A percentile compares a stretch with the other conserved stretches of the same genome.
Conservation (phyloP, 2,888 invertebrate genomes). For the Apotomis capreana region DNA sequence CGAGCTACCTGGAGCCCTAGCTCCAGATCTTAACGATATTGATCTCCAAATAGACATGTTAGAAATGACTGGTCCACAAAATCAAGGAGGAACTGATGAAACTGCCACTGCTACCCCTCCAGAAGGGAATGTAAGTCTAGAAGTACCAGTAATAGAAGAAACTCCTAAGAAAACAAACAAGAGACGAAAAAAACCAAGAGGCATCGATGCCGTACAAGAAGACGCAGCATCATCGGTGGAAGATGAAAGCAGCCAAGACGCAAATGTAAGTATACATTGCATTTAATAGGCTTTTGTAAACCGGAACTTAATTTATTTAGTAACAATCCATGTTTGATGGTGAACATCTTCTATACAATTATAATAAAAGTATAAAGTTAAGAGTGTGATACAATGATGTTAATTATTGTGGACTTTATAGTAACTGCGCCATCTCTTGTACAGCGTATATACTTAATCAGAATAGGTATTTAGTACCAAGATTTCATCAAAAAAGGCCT, state of each 20-base stretch:
- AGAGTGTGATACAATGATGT: too few relatives aligned
- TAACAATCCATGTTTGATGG: too few relatives aligned
- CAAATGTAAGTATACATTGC: constrained; percentile 20
- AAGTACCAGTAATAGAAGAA: not conserved
- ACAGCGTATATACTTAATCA: too few relatives aligned
- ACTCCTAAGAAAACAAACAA: constrained; percentile 24
- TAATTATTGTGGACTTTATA: too few relatives aligned
- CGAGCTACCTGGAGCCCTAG: constrained; percentile 26
- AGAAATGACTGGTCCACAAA: not conserved
- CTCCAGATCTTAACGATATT: constrained; percentile 30
- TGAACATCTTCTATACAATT: too few relatives aligned
- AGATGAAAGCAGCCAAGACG: constrained; percentile 60
- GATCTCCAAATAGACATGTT: constrained; percentile 24
- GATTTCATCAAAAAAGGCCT: too few relatives aligned
- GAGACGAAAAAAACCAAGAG: not conserved
- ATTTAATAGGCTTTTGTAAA: not conserved
- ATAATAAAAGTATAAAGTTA: too few relatives aligned
- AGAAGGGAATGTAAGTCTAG: constrained; percentile 36
- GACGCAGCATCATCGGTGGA: constrained; percentile 48
- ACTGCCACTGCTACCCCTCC: not conserved
- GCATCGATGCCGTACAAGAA: not conserved
- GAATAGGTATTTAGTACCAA: too few relatives aligned
- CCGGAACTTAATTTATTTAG: too few relatives aligned
- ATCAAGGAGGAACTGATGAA: constrained; percentile 1
- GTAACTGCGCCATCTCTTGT: too few relatives aligned